Evolutionary conservation across 2,888 invertebrate genomes (phyloP).

Genomic region (Heliothis peltigera): DNA sequence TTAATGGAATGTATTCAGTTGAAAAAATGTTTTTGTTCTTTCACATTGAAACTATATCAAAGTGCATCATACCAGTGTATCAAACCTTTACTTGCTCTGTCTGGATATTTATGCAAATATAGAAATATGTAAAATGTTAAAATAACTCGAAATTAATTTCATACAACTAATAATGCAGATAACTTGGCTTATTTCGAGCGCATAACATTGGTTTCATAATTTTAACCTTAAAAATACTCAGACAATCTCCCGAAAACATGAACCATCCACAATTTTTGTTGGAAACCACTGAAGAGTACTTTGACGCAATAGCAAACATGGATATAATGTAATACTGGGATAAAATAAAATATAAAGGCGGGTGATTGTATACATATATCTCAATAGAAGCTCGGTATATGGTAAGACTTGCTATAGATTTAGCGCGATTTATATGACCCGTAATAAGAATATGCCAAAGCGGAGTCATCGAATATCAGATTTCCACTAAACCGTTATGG

Average conservation of each 20-base stretch:
- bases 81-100: no score
- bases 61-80: constrained; percentile 14
- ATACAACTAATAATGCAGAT: constrained; percentile 11
- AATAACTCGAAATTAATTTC: constrained; percentile 8
- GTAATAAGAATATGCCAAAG: constrained; percentile 6
- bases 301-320: constrained; percentile 3
- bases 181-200: constrained; percentile 19
- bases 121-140: constrained; percentile 2
- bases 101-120: neutral
- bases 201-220: constrained; percentile 2
- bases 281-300: constrained; percentile 1
- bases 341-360: constrained; percentile 13
- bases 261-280: neutral
- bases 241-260: constrained; percentile 1
- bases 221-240: constrained; percentile 14
- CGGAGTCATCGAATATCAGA: constrained; percentile 9
- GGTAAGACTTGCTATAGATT: constrained; percentile 9
- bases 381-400: constrained; percentile 1
- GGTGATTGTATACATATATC: constrained; percentile 6
- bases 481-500: constrained; percentile 5
- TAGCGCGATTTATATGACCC: constrained; percentile 10
- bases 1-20: constrained; percentile 78
- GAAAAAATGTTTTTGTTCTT: constrained; percentile 33
- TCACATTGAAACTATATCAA: constrained; percentile 29
- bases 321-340: constrained; percentile 7